Conservation (phyloP, 1,140 invertebrate genomes). For the Hetaerina americana region DNA sequence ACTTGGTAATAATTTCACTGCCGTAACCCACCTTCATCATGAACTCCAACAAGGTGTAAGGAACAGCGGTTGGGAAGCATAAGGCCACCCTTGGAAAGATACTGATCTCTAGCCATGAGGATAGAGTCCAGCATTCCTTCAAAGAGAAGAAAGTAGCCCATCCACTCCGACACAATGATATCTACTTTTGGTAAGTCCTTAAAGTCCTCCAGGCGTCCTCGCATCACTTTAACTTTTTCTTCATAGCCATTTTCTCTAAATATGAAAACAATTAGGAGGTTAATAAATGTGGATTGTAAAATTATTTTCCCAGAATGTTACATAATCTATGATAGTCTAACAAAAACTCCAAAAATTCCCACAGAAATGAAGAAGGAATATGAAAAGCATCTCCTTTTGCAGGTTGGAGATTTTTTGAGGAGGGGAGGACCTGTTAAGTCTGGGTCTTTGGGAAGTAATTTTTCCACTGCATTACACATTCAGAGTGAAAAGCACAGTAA, state of each 20-base stretch:
- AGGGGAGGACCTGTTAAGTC: too few relatives aligned
- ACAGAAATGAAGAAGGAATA: not conserved
- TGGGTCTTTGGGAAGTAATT: too few relatives aligned
- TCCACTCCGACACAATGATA: constrained; percentile 97
- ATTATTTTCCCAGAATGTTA: too few relatives aligned
- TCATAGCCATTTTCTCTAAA: constrained; percentile 60
- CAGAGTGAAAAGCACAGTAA: too few relatives aligned
- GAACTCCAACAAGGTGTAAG: constrained; percentile 76
- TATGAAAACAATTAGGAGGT: too few relatives aligned
- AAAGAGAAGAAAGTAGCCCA: constrained; percentile 97
- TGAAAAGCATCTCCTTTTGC: not conserved
- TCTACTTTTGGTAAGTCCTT: constrained; percentile 80
- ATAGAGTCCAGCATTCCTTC: constrained; percentile 95
- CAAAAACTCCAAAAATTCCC: not conserved
- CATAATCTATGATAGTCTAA: not conserved
- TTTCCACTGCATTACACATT: too few relatives aligned
- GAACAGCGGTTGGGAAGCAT: constrained; percentile 84
- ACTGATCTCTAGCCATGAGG: constrained; percentile 83
- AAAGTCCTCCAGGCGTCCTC: constrained; percentile 80
- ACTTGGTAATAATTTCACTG: not conserved
- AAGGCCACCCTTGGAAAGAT: constrained; percentile 65
- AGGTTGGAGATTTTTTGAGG: too few relatives aligned
- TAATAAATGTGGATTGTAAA: too few relatives aligned
- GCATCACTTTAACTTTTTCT: constrained; percentile 59
- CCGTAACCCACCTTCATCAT: constrained; percentile 58